Evolutionary conservation across 2,888 invertebrate genomes (phyloP).

Genomic region (Cosmia trapezina): DNA sequence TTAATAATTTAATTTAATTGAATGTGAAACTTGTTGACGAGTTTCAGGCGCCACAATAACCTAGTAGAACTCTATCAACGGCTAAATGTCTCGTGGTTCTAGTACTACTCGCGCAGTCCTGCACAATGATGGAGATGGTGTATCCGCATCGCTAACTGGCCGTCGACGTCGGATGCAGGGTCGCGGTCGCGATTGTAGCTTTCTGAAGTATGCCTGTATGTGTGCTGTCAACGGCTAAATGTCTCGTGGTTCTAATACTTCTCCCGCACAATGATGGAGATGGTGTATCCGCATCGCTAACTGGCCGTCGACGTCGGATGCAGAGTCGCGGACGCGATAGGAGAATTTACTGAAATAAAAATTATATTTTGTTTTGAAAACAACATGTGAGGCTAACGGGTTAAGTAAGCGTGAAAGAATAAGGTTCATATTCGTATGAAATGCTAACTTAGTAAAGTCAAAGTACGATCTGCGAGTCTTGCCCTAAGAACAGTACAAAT

Average conservation of each 20-base stretch:
- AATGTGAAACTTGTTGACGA: no score
- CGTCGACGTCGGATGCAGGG: slow-evolving; percentile 86
- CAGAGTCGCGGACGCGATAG: slow-evolving; percentile 82
- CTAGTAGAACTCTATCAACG: slow-evolving; percentile 19
- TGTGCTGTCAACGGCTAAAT: slow-evolving; percentile 51
- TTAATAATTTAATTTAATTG: no score
- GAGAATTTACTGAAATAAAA: slow-evolving; percentile 81
- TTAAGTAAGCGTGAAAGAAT: neutral
- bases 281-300: slow-evolving; percentile 86
- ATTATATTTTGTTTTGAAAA: slow-evolving; percentile 49
- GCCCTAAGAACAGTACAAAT: neutral
- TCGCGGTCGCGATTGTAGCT: slow-evolving; percentile 79
- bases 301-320: slow-evolving; percentile 89
- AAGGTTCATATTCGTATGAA: neutral
- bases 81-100: slow-evolving; percentile 46
- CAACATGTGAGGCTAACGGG: slow-evolving; percentile 7
- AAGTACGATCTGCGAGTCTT: neutral
- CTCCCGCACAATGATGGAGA: slow-evolving; percentile 83
- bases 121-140: slow-evolving; percentile 84
- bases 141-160: slow-evolving; percentile 89
- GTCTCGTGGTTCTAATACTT: slow-evolving; percentile 60
- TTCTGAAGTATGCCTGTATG: neutral
- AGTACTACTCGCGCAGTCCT: slow-evolving; percentile 74
- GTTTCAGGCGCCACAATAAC: neutral
- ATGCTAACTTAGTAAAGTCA: neutral